Conservation (phyloP, 2,797 vertebrate species). For the Halcyon smyrnensis region DNA sequence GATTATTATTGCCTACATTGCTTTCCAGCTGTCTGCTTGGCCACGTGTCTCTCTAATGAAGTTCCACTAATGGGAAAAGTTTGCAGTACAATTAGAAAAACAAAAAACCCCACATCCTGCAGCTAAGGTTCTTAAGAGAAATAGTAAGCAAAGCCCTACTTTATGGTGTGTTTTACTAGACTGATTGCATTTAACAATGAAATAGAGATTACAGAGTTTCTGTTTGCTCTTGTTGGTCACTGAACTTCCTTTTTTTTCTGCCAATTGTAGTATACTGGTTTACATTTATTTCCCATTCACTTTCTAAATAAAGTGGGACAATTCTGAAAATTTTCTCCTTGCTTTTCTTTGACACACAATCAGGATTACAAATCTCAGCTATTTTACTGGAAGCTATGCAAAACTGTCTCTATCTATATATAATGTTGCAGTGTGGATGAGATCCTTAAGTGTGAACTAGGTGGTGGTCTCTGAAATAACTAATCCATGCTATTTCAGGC, state of each 20-base stretch:
- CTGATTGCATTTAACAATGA: neutral
- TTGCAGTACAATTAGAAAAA: conserved; percentile 21
- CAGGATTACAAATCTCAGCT: neutral
- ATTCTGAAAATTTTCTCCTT: neutral
- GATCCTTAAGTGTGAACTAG: neutral
- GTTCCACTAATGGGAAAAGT: conserved; percentile 29
- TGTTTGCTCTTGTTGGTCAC: neutral
- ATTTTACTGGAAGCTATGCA: neutral
- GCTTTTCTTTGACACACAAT: neutral
- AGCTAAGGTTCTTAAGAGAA: conserved; percentile 54
- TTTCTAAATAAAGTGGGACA: neutral
- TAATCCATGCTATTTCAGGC: neutral
- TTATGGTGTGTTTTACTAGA: conserved; percentile 18
- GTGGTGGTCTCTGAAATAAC: neutral
- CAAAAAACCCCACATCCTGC: conserved; percentile 49
- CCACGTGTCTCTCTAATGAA: neutral
- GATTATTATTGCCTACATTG: rapidly evolving
- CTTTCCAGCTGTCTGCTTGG: neutral
- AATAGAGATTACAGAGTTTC: neutral
- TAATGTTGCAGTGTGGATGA: neutral
- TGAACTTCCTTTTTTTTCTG: neutral
- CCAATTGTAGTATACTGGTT: neutral
- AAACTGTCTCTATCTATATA: neutral
- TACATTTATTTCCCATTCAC: neutral
- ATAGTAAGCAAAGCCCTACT: conserved; percentile 18